phyloP scores from a whole-genome alignment of 2,797 vertebrate genomes.

The Sparidentex hasta region DNA sequence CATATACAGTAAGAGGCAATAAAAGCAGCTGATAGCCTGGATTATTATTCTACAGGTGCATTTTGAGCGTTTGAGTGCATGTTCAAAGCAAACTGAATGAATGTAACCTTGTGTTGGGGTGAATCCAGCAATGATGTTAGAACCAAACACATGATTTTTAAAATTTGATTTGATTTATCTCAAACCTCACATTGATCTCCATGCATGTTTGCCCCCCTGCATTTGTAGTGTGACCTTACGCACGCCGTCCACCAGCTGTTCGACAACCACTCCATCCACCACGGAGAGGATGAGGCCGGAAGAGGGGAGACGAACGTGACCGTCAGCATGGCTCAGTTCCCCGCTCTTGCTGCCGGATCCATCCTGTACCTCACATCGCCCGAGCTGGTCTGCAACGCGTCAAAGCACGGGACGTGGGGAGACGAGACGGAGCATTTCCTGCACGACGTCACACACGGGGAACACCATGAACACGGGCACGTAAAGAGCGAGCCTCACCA shows the following conservation, averaged over 20 bases:
- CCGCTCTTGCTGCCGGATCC: constrained; percentile 67
- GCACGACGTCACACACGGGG: constrained; percentile 51
- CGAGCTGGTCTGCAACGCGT: constrained; percentile 60
- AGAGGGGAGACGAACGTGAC: neutral
- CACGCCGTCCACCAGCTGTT: constrained; percentile 77
- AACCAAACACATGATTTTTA: neutral
- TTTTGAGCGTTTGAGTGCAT: neutral
- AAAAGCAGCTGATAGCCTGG: constrained; percentile 1
- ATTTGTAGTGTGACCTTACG: constrained; percentile 73
- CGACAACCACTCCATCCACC: constrained; percentile 46
- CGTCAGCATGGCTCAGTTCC: constrained; percentile 74
- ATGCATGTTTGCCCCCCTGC: constrained; percentile 31
- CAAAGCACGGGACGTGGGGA: constrained; percentile 72
- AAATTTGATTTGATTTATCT: neutral
- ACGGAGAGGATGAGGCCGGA: constrained; percentile 14
- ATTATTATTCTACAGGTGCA: neutral
- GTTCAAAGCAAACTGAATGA: neutral
- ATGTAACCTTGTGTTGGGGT: neutral
- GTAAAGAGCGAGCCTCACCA: neutral
- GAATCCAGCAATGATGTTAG: neutral
- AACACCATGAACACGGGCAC: constrained; percentile 35
- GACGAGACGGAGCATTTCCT: constrained; percentile 73
- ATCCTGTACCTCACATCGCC: constrained; percentile 80
- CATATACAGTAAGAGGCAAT: neutral
- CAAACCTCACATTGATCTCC: neutral